Evolutionary conservation across 2,113 vertebrate species (phyloP).

Genomic region (Synchiropus splendidus): DNA sequence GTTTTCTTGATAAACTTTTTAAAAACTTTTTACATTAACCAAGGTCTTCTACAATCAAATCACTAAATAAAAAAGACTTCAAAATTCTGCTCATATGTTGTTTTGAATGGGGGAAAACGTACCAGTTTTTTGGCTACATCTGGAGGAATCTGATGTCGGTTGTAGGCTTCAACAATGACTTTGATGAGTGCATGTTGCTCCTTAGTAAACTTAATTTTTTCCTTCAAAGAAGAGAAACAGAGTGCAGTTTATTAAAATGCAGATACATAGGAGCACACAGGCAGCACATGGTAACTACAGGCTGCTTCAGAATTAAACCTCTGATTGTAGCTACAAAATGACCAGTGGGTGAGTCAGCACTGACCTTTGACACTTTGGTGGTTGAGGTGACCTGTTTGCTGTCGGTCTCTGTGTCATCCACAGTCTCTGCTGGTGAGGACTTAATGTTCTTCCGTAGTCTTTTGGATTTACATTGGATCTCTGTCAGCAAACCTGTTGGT

Average conservation of each 20-base stretch:
- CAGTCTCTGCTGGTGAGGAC: conserved; percentile 62
- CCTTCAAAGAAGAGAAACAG: conserved; percentile 64
- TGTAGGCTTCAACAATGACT: conserved; percentile 86
- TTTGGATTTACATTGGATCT: conserved; percentile 98
- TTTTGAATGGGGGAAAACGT: conserved; percentile 28
- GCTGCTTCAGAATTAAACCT: too few species aligned
- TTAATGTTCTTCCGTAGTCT: conserved; percentile 84
- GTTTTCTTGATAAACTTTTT: too few species aligned
- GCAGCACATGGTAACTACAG: too few species aligned
- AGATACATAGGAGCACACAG: not conserved
- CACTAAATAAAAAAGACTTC: not conserved
- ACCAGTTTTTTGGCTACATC: conserved; percentile 92
- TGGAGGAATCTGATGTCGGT: conserved; percentile 85
- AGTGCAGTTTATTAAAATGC: conserved; percentile 7
- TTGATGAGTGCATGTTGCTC: conserved; percentile 79
- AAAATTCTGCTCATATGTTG: not conserved
- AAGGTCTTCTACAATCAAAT: too few species aligned
- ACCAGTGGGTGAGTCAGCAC: not conserved
- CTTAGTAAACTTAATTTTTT: conserved; percentile 80
- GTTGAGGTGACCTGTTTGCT: conserved; percentile 87
- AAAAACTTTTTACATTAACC: too few species aligned
- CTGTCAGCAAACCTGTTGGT: conserved; percentile 83
- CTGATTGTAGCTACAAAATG: not conserved
- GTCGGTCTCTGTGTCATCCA: conserved; percentile 72
- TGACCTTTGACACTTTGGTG: conserved; percentile 78